Evolutionary conservation across 2,797 vertebrate genomes (phyloP), one percentile per base, ranked within the genome.

Genomic region (Thripadectes ignobilis): DNA sequence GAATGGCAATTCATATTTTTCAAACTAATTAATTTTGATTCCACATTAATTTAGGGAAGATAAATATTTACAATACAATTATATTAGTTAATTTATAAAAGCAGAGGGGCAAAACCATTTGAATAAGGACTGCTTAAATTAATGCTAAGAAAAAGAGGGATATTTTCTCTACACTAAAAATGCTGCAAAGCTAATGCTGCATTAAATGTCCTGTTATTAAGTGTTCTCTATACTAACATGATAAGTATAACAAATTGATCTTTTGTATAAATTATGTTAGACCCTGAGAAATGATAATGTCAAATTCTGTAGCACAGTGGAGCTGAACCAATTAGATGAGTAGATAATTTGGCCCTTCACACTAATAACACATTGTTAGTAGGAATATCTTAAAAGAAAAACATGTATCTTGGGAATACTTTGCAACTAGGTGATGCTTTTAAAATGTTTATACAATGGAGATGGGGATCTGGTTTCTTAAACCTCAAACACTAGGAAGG

Each of bases 21-120:
- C 76, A 88, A 93, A 49, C 75, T 92, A 94, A 96, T 96, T 96
- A 96, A 82, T 95, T 97, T 90, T 92, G 91, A 90, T 69, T 93
- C 81, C 30, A 68, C 36, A 65, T 93, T 95, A 93, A 95, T 90
- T 96, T 88, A 52, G 49, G 88, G 91, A 92, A 95, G 94, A 96
- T 73, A 97, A 96, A 96, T 88, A 97, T 96, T 97, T 94, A 71
- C 88, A 79, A 68, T 72, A 93, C 80, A 94, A 95, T 94, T 85
- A 90, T 88, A 95, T 48, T 65, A 93, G 79, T 77, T 92, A 73
- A 90, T 96, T 93, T 96, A 85, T 72, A 93, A 96, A 96, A 96
- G 78, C 43, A 75, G 94, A 93, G 71, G 46, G 85, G 57, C 61
- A 90, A 94, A 92, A 66, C 21, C 39, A 75, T 78, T 96, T 88